Conservation (phyloP, 2,888 invertebrate genomes). For the Perizoma affinitatum region DNA sequence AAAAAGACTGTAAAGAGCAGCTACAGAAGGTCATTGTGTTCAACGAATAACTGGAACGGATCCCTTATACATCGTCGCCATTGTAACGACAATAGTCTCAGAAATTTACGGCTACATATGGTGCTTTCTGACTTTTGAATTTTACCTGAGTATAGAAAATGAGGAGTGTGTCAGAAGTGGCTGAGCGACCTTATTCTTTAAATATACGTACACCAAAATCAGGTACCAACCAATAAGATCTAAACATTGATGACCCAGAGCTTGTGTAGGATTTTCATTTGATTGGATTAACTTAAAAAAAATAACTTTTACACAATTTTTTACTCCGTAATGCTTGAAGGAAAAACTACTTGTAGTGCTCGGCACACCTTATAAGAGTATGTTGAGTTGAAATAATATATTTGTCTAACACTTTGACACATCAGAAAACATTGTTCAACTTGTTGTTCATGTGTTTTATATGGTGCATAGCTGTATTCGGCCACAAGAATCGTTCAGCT, state of each 20-base stretch:
- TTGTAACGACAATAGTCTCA: slow-evolving; percentile 53
- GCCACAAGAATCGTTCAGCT: not conserved
- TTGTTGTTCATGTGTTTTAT: too few relatives aligned
- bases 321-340: too few relatives aligned
- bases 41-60: slow-evolving; percentile 51
- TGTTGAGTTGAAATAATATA: too few relatives aligned
- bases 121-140: slow-evolving; percentile 57
- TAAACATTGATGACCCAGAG: too few relatives aligned
- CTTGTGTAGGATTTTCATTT: too few relatives aligned
- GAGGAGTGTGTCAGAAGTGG: slow-evolving; percentile 14
- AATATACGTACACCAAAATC: not conserved
- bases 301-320: too few relatives aligned
- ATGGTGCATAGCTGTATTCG: not conserved
- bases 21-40: slow-evolving; percentile 12
- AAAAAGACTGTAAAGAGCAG: not conserved
- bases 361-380: too few relatives aligned
- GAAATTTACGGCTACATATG: slow-evolving; percentile 33
- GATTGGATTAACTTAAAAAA: too few relatives aligned
- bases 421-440: too few relatives aligned
- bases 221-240: too few relatives aligned
- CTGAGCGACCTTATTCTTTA: slow-evolving; percentile 1
- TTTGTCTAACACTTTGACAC: too few relatives aligned
- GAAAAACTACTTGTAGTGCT: too few relatives aligned
- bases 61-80: slow-evolving; percentile 48
- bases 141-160: slow-evolving; percentile 46